Percentiles rank a stretch among this genome's conserved stretches.
Conservation (phyloP, 2,113 vertebrate species). For the Holacanthus passer region DNA sequence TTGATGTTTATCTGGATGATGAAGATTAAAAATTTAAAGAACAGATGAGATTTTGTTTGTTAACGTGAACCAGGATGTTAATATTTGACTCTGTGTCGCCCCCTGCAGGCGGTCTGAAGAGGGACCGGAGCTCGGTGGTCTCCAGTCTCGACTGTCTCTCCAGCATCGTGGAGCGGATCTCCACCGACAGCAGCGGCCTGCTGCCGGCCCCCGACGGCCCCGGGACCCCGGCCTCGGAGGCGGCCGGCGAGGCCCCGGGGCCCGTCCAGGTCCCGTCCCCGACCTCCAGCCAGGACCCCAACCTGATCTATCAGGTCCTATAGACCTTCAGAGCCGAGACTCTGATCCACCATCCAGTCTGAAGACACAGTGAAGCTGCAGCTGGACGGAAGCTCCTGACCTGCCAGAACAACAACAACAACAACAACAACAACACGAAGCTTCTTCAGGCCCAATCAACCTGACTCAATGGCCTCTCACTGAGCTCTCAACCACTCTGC, state of each 20-base stretch:
- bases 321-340: slow-evolving; percentile 74
- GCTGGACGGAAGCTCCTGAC: slow-evolving; percentile 39
- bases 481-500: background rate
- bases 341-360: background rate
- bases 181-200: slow-evolving; percentile 89
- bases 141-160: slow-evolving; percentile 97
- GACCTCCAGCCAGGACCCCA: slow-evolving; percentile 83
- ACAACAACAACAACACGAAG: too few relatives aligned
- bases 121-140: slow-evolving; percentile 88
- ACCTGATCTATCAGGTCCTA: slow-evolving; percentile 93
- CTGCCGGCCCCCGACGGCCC: slow-evolving; percentile 80
- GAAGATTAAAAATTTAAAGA: background rate
- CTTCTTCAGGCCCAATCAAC: too few relatives aligned
- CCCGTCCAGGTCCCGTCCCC: slow-evolving; percentile 78
- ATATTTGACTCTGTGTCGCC: accelerated
- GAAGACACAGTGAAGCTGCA: background rate
- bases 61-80: too few relatives aligned
- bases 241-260: slow-evolving; percentile 78
- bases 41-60: background rate
- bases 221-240: slow-evolving; percentile 74
- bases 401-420: slow-evolving; percentile 13
- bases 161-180: slow-evolving; percentile 98
- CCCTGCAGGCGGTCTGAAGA: slow-evolving; percentile 79
- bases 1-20: background rate
- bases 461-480: background rate